These are phyloP conservation scores for Pygmarrhopalites habei DNA, from an alignment of 1,140 invertebrate species.

Conservation along the genomic window DNA sequence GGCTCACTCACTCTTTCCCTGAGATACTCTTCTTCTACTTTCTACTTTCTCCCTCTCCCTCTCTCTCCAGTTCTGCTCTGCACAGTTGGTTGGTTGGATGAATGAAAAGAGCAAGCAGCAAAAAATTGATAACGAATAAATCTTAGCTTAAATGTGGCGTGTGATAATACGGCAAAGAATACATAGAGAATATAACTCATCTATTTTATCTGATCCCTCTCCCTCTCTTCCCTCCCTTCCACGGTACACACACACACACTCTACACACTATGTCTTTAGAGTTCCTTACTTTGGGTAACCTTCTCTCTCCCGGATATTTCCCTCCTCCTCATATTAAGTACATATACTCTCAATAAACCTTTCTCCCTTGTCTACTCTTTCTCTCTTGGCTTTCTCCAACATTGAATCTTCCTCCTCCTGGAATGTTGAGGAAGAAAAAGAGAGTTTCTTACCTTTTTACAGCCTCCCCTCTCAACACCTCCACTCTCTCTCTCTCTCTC, in stretches of 20 bases:
- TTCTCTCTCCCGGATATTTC: too few relatives aligned
- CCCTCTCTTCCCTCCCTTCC: background rate
- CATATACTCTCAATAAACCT: too few relatives aligned
- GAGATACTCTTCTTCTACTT: background rate
- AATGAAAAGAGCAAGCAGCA: constrained; percentile 32
- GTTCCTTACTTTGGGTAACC: too few relatives aligned
- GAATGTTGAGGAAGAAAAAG: too few relatives aligned
- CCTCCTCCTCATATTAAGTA: too few relatives aligned
- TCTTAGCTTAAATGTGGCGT: constrained; percentile 40
- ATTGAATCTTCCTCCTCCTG: too few relatives aligned
- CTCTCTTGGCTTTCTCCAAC: too few relatives aligned
- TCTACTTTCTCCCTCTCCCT: background rate
- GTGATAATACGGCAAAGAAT: constrained; percentile 40
- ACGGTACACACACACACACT: background rate
- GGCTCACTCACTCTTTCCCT: constrained; percentile 12
- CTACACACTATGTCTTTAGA: too few relatives aligned
- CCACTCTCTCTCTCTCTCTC: too few relatives aligned
- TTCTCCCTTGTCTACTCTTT: too few relatives aligned
- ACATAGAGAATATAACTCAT: constrained; percentile 36
- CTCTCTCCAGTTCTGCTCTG: background rate
- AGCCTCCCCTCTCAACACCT: too few relatives aligned
- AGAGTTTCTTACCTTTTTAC: too few relatives aligned
- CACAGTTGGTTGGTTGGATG: constrained; percentile 13
- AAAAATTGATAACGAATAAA: constrained; percentile 41
- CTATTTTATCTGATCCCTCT: constrained; percentile 37